phyloP scores from a whole-genome alignment of 2,113 vertebrate genomes.

The Dipodomys merriami region DNA sequence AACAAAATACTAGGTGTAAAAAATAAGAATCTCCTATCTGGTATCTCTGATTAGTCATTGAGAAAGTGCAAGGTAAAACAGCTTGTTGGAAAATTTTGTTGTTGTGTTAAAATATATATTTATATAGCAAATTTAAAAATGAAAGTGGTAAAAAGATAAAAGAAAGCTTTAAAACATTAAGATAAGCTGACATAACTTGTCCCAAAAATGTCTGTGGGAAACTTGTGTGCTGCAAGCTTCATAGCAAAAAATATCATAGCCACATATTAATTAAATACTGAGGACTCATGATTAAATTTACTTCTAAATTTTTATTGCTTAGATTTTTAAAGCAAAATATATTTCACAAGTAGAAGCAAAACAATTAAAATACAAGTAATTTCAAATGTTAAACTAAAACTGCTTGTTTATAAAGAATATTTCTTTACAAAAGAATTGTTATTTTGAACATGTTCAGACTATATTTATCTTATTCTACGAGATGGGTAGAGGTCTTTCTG shows the following conservation, averaged over 20 bases:
- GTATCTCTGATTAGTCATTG: slow-evolving; percentile 47
- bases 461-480: neutral
- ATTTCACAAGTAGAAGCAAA: slow-evolving; percentile 30
- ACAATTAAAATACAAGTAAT: slow-evolving; percentile 33
- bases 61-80: slow-evolving; percentile 64
- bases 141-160: slow-evolving; percentile 48
- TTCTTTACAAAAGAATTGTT: neutral
- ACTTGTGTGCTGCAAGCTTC: neutral
- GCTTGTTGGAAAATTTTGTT: slow-evolving; percentile 32
- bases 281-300: neutral
- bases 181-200: slow-evolving; percentile 14
- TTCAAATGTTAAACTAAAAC: slow-evolving; percentile 17
- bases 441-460: slow-evolving; percentile 1
- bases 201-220: slow-evolving; percentile 47
- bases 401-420: slow-evolving; percentile 19
- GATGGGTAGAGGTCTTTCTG: neutral
- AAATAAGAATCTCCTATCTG: slow-evolving; percentile 44
- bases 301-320: slow-evolving; percentile 40
- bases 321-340: slow-evolving; percentile 24
- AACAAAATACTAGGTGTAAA: slow-evolving; percentile 25
- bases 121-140: slow-evolving; percentile 31
- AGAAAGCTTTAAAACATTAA: slow-evolving; percentile 51
- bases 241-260: slow-evolving; percentile 29
- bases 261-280: slow-evolving; percentile 38
- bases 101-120: slow-evolving; percentile 39